Evolutionary conservation across 2,113 vertebrate genomes (phyloP).

Genomic region (Brienomyrus longianalis): DNA sequence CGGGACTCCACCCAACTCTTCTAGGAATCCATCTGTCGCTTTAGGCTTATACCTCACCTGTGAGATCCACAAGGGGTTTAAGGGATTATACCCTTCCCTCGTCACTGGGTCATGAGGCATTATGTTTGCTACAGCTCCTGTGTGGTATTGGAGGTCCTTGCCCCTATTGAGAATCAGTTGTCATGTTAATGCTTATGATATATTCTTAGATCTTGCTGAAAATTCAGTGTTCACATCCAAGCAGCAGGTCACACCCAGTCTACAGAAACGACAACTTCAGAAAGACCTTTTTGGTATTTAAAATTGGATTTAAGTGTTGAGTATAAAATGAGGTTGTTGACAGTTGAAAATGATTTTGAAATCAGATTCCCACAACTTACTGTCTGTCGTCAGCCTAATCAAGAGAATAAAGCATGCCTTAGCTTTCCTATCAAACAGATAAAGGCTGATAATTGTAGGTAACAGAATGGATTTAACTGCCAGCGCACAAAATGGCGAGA

Average conservation of each 20-base stretch:
- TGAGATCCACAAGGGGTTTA: conserved; percentile 12
- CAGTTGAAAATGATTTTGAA: neutral
- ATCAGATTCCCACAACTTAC: neutral
- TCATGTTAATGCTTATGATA: neutral
- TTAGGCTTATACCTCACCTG: conserved; percentile 5
- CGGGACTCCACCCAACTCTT: neutral
- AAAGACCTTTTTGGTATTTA: neutral
- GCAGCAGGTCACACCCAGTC: neutral
- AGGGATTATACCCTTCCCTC: conserved; percentile 19
- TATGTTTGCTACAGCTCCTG: neutral
- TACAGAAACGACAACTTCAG: neutral
- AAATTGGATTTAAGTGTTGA: neutral
- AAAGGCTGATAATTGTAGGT: neutral
- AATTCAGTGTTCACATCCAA: neutral
- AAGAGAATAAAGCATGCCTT: neutral
- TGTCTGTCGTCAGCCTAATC: neutral
- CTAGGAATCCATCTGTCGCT: conserved; percentile 21
- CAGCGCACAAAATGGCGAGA: neutral
- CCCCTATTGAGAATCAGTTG: neutral
- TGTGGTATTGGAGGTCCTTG: neutral
- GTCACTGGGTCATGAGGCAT: conserved; percentile 15
- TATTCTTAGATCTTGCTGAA: neutral
- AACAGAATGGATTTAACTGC: neutral
- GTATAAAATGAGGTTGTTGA: neutral
- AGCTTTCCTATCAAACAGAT: neutral